These are phyloP conservation scores for Ophioderma brevispina DNA, from an alignment of 35 echinoderm and acorn worm genomes.

Conservation along the genomic window DNA sequence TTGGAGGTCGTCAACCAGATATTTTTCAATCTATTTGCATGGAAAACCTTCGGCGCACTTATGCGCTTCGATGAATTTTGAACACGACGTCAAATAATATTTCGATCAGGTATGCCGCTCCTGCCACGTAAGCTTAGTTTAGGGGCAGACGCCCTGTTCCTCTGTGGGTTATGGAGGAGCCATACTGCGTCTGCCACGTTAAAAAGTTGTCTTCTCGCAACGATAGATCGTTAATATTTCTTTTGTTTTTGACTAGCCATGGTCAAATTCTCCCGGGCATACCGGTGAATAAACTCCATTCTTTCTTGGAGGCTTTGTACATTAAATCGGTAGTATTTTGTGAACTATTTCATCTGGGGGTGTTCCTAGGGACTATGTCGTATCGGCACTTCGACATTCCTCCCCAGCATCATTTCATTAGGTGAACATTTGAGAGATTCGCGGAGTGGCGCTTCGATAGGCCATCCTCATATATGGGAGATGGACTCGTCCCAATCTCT, in stretches of 20 bases:
- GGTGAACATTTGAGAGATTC: slow-evolving; percentile 58
- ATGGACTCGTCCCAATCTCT: slow-evolving; percentile 55
- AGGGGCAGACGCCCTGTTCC: neutral
- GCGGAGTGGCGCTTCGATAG: slow-evolving; percentile 35
- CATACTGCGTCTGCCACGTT: neutral
- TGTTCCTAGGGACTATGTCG: neutral
- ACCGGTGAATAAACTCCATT: neutral
- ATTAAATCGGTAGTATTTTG: neutral
- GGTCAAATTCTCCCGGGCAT: slow-evolving; percentile 16
- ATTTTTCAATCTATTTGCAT: neutral
- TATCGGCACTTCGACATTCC: slow-evolving; percentile 23
- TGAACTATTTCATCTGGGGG: neutral
- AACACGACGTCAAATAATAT: neutral
- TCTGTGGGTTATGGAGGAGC: slow-evolving; percentile 12
- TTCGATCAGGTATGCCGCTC: neutral
- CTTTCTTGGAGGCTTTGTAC: neutral
- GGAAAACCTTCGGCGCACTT: neutral
- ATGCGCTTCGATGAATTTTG: neutral
- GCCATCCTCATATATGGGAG: slow-evolving; percentile 44
- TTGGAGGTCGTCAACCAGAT: neutral
- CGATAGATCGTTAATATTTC: neutral
- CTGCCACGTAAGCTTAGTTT: neutral
- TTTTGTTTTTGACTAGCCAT: slow-evolving; percentile 19
- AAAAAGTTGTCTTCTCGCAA: neutral
- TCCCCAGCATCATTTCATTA: slow-evolving; percentile 56